Conservation (phyloP, 1,140 invertebrate genomes). For the Acromyrmex echinatior region DNA sequence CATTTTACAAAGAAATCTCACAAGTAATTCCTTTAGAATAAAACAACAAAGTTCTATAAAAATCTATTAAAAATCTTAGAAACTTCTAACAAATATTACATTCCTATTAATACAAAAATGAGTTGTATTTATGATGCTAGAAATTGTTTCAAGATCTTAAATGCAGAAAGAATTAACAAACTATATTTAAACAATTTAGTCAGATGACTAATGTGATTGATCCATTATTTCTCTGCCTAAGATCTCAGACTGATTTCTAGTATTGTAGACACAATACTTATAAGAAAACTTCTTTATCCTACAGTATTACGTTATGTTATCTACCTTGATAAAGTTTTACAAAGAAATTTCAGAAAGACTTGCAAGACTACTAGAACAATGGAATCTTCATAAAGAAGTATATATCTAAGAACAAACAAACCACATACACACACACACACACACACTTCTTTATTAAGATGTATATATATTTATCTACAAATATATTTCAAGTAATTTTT, state of each 20-base stretch:
- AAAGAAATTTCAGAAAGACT: background rate
- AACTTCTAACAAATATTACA: background rate
- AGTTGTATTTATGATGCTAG: too few relatives aligned
- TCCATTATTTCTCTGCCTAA: too few relatives aligned
- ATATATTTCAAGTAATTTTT: background rate
- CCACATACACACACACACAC: background rate
- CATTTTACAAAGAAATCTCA: background rate
- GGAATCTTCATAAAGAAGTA: background rate
- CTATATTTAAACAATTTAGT: too few relatives aligned
- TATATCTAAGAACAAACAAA: background rate
- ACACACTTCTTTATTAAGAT: background rate
- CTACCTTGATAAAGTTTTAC: background rate
- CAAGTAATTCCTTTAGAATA: background rate
- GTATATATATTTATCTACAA: background rate
- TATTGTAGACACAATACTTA: too few relatives aligned
- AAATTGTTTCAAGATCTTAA: too few relatives aligned
- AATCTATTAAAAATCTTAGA: background rate
- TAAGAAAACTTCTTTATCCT: background rate
- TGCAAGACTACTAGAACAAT: background rate
- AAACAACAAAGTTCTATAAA: background rate
- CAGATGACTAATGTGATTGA: too few relatives aligned
- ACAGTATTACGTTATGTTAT: background rate
- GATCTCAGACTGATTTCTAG: too few relatives aligned
- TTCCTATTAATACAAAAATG: background rate
- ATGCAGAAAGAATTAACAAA: too few relatives aligned